Conservation (phyloP, 2,888 invertebrate species). For the Diaperis boleti region DNA sequence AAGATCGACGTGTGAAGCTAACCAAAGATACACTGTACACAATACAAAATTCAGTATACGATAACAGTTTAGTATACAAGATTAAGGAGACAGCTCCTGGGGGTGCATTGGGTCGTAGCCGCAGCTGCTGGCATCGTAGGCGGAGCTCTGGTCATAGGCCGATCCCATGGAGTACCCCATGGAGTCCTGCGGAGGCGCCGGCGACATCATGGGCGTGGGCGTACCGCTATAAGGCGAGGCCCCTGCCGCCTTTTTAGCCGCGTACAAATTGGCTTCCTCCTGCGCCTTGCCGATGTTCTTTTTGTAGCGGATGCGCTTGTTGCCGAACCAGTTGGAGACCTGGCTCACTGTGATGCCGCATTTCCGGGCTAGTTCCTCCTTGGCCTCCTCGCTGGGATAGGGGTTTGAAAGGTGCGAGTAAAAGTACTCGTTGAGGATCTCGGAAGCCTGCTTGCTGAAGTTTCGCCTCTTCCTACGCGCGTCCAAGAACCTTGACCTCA, state of each 20-base stretch:
- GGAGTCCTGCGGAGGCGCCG: constrained; percentile 91
- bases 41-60: constrained; percentile 28
- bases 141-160: constrained; percentile 90
- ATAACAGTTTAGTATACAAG: constrained; percentile 33
- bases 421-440: constrained; percentile 99
- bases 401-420: constrained; percentile 99
- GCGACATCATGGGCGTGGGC: constrained; percentile 95
- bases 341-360: constrained; percentile 96
- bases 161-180: constrained; percentile 95
- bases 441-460: constrained; percentile 99
- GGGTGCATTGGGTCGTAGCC: constrained; percentile 91
- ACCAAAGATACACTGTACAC: constrained; percentile 22
- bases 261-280: constrained; percentile 98
- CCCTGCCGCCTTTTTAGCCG: constrained; percentile 97
- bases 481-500: constrained; percentile 86
- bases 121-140: constrained; percentile 90
- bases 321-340: constrained; percentile 99
- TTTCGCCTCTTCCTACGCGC: constrained; percentile 94
- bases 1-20: constrained; percentile 5
- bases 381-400: constrained; percentile 99
- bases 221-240: constrained; percentile 82
- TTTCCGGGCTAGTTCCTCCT: constrained; percentile 98
- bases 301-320: constrained; percentile 99
- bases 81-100: constrained; percentile 80
- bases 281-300: constrained; percentile 99